Conservation (phyloP, 2,888 invertebrate genomes). For the Mellilla xanthometata region DNA sequence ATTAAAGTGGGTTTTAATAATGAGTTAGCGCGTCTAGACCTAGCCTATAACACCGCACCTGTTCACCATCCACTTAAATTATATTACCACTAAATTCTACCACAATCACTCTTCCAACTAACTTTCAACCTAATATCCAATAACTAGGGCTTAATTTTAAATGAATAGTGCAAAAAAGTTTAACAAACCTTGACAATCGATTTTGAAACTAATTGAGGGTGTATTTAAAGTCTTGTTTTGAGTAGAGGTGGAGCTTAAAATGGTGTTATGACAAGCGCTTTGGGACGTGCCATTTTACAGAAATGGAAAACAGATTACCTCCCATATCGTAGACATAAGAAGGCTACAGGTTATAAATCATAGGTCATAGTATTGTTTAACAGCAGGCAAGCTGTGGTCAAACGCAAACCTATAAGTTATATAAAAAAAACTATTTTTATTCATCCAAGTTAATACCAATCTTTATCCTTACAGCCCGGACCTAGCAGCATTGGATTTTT, state of each 20-base stretch:
- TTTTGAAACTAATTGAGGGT: not conserved
- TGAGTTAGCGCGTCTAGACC: slow-evolving; percentile 73
- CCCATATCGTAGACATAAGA: no score
- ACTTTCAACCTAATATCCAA: not conserved
- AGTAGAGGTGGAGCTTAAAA: slow-evolving; percentile 7
- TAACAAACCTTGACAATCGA: not conserved
- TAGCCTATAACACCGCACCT: slow-evolving; percentile 29
- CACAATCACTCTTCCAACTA: not conserved
- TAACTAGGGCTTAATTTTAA: slow-evolving; percentile 1
- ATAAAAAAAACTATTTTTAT: no score
- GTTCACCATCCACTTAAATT: slow-evolving; percentile 25
- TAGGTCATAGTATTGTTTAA: no score
- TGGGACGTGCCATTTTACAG: slow-evolving; percentile 8
- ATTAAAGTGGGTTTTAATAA: slow-evolving; percentile 64
- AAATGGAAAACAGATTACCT: not conserved
- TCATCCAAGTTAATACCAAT: no score
- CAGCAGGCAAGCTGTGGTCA: no score
- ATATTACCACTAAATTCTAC: slow-evolving; percentile 20
- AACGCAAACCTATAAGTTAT: no score
- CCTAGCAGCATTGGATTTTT: no score
- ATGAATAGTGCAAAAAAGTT: not conserved
- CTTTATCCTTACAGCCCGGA: no score
- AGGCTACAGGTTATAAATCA: no score
- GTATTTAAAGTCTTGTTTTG: not conserved
- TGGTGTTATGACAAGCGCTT: slow-evolving; percentile 1